A percentile compares a stretch with the other conserved stretches of the same genome.
phyloP scores from a whole-genome alignment of 2,888 invertebrate species.

The Adelphocoris suturalis region DNA sequence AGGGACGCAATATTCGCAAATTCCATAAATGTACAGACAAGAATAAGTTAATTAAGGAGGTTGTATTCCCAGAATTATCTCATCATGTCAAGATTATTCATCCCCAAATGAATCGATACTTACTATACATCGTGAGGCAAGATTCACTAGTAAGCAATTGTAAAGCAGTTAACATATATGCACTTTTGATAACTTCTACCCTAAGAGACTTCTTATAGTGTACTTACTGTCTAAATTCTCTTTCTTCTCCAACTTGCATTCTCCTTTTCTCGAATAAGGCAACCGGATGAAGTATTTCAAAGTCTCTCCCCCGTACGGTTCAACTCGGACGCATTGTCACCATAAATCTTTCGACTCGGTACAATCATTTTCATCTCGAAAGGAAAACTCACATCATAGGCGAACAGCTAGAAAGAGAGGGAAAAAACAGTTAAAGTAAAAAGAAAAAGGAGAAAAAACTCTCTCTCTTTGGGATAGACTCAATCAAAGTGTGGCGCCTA shows the following conservation, averaged over 20 bases:
- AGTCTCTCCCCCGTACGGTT: constrained; percentile 2
- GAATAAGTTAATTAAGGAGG: too few relatives aligned
- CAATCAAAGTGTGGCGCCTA: constrained; percentile 12
- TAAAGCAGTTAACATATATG: too few relatives aligned
- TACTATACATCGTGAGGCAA: too few relatives aligned
- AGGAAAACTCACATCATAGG: background rate
- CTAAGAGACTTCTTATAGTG: too few relatives aligned
- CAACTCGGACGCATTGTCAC: background rate
- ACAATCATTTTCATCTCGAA: constrained; percentile 26
- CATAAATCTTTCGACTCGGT: background rate
- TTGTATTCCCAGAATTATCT: too few relatives aligned
- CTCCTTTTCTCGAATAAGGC: background rate
- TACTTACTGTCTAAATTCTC: background rate
- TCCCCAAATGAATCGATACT: too few relatives aligned
- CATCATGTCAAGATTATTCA: too few relatives aligned
- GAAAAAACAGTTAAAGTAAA: background rate
- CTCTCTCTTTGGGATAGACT: background rate
- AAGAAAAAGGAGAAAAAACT: background rate
- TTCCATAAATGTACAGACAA: too few relatives aligned
- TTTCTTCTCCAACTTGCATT: background rate
- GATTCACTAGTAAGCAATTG: too few relatives aligned
- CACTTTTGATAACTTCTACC: too few relatives aligned
- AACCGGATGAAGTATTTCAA: constrained; percentile 17
- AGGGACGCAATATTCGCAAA: too few relatives aligned
- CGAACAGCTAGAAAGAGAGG: background rate